Evolutionary conservation across 2,113 vertebrate species (phyloP).

Genomic region (Coreoperca whiteheadi): DNA sequence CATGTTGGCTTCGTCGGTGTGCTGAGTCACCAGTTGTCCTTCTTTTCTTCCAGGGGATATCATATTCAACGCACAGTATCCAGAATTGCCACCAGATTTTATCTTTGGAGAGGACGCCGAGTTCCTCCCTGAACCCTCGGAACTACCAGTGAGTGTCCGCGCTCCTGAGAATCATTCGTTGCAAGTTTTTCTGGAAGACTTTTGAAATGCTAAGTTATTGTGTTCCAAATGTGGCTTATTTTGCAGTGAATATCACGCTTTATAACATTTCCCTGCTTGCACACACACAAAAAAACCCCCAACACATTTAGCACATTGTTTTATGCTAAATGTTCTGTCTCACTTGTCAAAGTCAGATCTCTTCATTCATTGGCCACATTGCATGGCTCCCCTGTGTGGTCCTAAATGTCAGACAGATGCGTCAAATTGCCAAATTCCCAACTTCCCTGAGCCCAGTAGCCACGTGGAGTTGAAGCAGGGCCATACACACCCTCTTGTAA

Average conservation of each 20-base stretch:
- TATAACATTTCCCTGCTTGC: background rate
- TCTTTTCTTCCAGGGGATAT: constrained; percentile 91
- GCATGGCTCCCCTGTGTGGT: background rate
- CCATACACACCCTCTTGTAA: constrained; percentile 3
- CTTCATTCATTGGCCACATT: background rate
- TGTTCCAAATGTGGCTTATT: background rate
- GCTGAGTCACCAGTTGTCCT: background rate
- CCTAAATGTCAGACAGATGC: constrained; percentile 17
- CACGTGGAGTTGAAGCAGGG: constrained; percentile 16
- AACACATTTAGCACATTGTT: background rate
- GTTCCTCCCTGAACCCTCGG: constrained; percentile 94
- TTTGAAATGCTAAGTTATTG: background rate
- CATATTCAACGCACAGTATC: constrained; percentile 96
- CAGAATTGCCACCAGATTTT: constrained; percentile 97
- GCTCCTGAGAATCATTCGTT: background rate
- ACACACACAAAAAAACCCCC: constrained; percentile 32
- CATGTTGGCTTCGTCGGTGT: background rate
- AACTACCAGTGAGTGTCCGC: constrained; percentile 90
- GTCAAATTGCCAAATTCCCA: constrained; percentile 22
- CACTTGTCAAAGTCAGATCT: background rate
- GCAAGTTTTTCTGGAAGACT: background rate
- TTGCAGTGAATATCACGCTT: background rate
- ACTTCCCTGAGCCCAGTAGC: background rate
- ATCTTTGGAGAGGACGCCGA: constrained; percentile 99
- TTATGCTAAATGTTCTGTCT: background rate